A percentile compares a stretch with the other conserved stretches of the same genome.
Evolutionary conservation across 2,888 invertebrate genomes (phyloP).

Genomic region (Loripinus fragilis): DNA sequence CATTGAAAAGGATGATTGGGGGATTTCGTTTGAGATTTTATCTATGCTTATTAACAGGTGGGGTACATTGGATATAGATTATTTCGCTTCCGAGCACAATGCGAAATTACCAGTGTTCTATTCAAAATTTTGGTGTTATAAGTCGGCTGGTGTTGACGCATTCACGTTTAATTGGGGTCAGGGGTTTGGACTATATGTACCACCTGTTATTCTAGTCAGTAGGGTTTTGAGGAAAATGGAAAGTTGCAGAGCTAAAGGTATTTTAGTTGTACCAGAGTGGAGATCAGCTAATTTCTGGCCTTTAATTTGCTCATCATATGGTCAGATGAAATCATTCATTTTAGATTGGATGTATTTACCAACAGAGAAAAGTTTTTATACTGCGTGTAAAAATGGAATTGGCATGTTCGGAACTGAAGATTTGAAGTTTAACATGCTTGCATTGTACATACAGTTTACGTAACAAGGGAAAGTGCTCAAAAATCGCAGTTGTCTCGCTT

Average conservation of each 20-base stretch:
- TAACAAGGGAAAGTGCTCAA: too few relatives aligned
- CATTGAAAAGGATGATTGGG: too few relatives aligned
- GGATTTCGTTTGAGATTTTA: constrained; percentile 1
- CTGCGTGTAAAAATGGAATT: constrained; percentile 24
- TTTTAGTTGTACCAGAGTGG: constrained; percentile 41
- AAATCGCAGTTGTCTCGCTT: too few relatives aligned
- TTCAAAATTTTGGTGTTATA: too few relatives aligned
- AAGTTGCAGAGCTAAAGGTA: constrained; percentile 19
- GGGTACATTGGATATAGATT: constrained; percentile 42
- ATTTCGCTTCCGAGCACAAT: too few relatives aligned
- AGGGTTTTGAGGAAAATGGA: constrained; percentile 39
- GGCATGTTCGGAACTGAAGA: too few relatives aligned
- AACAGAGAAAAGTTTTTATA: constrained; percentile 22
- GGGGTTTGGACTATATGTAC: constrained; percentile 40
- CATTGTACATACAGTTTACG: too few relatives aligned
- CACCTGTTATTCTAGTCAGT: constrained; percentile 25
- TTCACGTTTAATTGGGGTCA: constrained; percentile 33
- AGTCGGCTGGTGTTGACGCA: constrained; percentile 20
- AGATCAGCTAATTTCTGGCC: constrained; percentile 43
- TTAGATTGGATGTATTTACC: constrained; percentile 18
- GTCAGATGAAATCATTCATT: background rate
- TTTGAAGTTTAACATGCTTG: constrained; percentile 28
- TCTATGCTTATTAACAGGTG: constrained; percentile 18
- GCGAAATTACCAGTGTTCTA: too few relatives aligned
- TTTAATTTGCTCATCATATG: constrained; percentile 19